A percentile compares a stretch with the other conserved stretches of the same genome.
Evolutionary conservation across 1,140 invertebrate genomes (phyloP).

Genomic region (Drosophila chauvacae): DNA sequence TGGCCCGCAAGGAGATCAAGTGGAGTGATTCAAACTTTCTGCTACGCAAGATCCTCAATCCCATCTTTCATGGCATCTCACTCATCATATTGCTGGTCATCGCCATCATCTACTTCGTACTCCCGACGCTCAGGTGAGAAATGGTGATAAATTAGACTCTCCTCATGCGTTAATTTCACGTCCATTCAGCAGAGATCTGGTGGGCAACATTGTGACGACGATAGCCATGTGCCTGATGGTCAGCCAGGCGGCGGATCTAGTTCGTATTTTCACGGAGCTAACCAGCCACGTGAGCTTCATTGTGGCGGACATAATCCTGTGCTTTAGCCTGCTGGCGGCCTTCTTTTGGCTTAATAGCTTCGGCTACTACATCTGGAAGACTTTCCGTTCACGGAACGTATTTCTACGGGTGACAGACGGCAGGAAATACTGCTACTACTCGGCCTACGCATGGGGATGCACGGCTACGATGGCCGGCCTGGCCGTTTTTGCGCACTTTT

Average conservation of each 20-base stretch:
- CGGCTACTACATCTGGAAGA: constrained; percentile 94
- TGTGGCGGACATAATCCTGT: constrained; percentile 90
- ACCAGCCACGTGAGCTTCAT: constrained; percentile 91
- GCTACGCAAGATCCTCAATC: constrained; percentile 90
- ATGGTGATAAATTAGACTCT: not conserved
- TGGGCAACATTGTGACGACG: constrained; percentile 93
- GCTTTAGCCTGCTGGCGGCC: constrained; percentile 89
- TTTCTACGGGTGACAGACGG: constrained; percentile 93
- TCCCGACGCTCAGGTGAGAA: constrained; percentile 89
- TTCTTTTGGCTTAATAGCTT: constrained; percentile 94
- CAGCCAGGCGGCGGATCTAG: constrained; percentile 90
- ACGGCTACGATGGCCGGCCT: constrained; percentile 89
- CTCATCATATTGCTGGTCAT: constrained; percentile 90
- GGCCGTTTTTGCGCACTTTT: constrained; percentile 92
- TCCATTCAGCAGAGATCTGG: constrained; percentile 87
- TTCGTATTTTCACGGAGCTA: constrained; percentile 91
- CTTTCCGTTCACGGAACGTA: constrained; percentile 92
- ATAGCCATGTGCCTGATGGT: constrained; percentile 90
- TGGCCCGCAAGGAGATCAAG: constrained; percentile 88
- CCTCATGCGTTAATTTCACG: constrained; percentile 26
- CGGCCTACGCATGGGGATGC: constrained; percentile 91
- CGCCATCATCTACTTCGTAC: constrained; percentile 92
- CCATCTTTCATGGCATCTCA: constrained; percentile 89
- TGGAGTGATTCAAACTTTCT: constrained; percentile 90
- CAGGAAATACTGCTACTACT: constrained; percentile 93